Evolutionary conservation across 2,113 vertebrate species (phyloP), one percentile per base, ranked within the genome.

Genomic region (Xyliphius kryptos): DNA sequence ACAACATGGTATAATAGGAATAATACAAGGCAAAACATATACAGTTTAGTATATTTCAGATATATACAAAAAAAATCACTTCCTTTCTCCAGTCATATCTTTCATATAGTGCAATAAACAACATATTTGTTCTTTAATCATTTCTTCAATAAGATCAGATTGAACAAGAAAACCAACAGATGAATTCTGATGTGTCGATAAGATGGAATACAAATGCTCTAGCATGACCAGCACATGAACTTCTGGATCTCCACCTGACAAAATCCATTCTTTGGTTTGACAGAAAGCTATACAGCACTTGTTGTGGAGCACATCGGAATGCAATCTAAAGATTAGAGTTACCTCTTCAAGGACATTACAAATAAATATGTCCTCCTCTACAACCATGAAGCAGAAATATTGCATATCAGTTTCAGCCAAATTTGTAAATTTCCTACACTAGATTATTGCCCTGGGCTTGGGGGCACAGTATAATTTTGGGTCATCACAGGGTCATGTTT

Each of bases 151-250:
- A n/a, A 38, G 10, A 10, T 38, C 5, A 38, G 36, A 38, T n/a
- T 47, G 11, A 14, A 54, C 19, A 55, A 60, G 37, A 13, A 13
- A n/a, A 17, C 46, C 43, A 38, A 38, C 36, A 38, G 10, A 38
- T 10, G 36, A 5, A n/a, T n/a, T n/a, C n/a, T n/a, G n/a, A n/a
- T n/a, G n/a, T n/a, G n/a, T n/a, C n/a, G n/a, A n/a, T n/a, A n/a
- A n/a, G n/a, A n/a, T n/a, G n/a, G n/a, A n/a, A n/a, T n/a, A n/a
- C n/a, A 38, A 83, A 82, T 81, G 77, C 74, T 79, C 58, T 26
- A 6, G 56, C 20, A 6, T 85, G 82, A 85, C 82, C 78, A 75
- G 63, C 47, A 41, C 64, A 70, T 89, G 87, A 91, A 91, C 88
- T 88, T 80, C 76, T 77, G 78, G 86, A 76, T 71, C 76, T 85